Percentiles rank a stretch among this genome's conserved stretches.
These are phyloP conservation scores for Ophthalmolycus amberensis DNA, from an alignment of 2,113 vertebrate species.

Conservation along the genomic window DNA sequence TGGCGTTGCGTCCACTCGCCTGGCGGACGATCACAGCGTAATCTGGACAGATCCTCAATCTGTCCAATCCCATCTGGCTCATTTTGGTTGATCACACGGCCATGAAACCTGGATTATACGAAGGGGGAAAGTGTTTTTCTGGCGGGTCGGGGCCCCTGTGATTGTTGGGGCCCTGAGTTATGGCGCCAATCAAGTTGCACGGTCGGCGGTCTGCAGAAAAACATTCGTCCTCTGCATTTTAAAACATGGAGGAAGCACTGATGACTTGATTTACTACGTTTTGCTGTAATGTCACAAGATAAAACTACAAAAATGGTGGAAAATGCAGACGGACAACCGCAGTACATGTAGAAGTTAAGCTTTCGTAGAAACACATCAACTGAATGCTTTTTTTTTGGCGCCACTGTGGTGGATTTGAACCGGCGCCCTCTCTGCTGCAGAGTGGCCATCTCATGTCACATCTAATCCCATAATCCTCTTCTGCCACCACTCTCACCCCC, in stretches of 20 bases:
- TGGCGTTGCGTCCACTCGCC: background rate
- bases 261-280: background rate
- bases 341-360: background rate
- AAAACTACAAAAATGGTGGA: background rate
- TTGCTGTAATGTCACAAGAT: background rate
- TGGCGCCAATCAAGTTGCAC: slow-evolving; percentile 6
- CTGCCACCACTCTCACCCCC: slow-evolving; percentile 59
- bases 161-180: slow-evolving; percentile 44
- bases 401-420: background rate
- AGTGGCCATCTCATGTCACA: slow-evolving; percentile 73
- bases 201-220: no score
- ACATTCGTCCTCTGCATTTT: background rate
- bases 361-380: no score
- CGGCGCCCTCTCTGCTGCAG: slow-evolving; percentile 20
- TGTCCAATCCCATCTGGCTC: slow-evolving; percentile 45
- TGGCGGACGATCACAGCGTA: slow-evolving; percentile 37
- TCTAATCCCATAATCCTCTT: slow-evolving; percentile 73
- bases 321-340: no score
- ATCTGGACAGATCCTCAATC: slow-evolving; percentile 40
- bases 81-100: slow-evolving; percentile 23
- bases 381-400: no score
- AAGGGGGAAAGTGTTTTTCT: slow-evolving; percentile 2
- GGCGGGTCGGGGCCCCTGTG: slow-evolving; percentile 24
- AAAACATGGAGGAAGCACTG: no score
- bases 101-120: background rate